Evolutionary conservation across 2,113 vertebrate species (phyloP).

Genomic region (Oryctolagus cuniculus): DNA sequence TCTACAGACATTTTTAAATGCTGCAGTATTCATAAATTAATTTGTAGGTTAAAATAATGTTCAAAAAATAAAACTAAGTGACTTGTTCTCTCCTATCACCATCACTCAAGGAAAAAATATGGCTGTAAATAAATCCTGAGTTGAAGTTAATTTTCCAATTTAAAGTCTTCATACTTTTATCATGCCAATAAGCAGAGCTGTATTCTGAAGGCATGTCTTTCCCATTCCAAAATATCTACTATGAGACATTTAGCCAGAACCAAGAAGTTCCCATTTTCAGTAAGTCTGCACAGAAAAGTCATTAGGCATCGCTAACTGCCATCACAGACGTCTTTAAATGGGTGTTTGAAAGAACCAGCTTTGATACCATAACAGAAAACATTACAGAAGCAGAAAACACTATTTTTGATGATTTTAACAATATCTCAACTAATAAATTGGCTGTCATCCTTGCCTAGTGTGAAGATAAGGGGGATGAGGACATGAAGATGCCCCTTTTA

Average conservation of each 20-base stretch:
- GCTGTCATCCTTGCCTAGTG: conserved; percentile 80
- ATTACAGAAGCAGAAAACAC: conserved; percentile 80
- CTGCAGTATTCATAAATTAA: neutral
- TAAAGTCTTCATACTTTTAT: conserved; percentile 41
- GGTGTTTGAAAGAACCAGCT: conserved; percentile 65
- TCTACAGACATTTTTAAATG: conserved; percentile 36
- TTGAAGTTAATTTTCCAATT: neutral
- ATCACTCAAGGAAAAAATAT: neutral
- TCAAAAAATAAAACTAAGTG: neutral
- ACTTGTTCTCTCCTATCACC: neutral
- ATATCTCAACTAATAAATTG: conserved; percentile 86
- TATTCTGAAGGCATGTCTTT: neutral
- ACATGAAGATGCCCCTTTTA: conserved; percentile 78
- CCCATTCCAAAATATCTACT: conserved; percentile 13
- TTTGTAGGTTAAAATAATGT: neutral
- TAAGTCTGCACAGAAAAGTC: conserved; percentile 53
- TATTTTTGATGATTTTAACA: conserved; percentile 85
- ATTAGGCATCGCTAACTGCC: conserved; percentile 72
- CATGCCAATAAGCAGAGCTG: neutral
- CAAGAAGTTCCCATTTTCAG: neutral
- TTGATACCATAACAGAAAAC: conserved; percentile 76
- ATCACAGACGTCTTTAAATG: conserved; percentile 62
- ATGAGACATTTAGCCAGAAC: neutral
- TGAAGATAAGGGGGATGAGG: conserved; percentile 81
- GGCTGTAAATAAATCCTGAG: conserved; percentile 1